These are phyloP conservation scores for Artibeus lituratus DNA, from an alignment of 2,797 vertebrate genomes.

Conservation along the genomic window DNA sequence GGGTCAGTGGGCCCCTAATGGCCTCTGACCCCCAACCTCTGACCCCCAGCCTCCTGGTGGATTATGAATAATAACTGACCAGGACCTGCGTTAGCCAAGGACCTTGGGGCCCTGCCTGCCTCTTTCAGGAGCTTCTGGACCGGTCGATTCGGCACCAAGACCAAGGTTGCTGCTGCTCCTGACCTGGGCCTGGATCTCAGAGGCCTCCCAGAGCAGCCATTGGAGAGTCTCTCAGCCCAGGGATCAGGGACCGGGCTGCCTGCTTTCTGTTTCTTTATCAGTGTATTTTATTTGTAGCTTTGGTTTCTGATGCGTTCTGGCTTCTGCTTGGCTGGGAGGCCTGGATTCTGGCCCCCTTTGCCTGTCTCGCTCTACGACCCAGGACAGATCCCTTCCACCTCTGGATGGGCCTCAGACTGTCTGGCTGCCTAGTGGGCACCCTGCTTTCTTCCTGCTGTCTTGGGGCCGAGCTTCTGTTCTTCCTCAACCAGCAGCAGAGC, in stretches of 20 bases:
- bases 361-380: slow-evolving; percentile 19
- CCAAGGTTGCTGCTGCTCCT: not conserved
- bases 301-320: not conserved
- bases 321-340: slow-evolving; percentile 6
- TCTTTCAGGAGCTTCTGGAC: slow-evolving; percentile 49
- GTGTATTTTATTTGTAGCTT: slow-evolving; percentile 29
- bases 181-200: not conserved
- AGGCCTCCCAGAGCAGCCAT: not conserved
- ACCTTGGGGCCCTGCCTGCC: slow-evolving; percentile 14
- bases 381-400: not conserved
- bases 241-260: slow-evolving; percentile 18
- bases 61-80: slow-evolving; percentile 93
- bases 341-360: not conserved
- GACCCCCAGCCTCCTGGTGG: slow-evolving; percentile 93
- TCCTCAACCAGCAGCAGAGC: slow-evolving; percentile 37
- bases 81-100: not conserved
- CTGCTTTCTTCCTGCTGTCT: slow-evolving; percentile 32
- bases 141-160: slow-evolving; percentile 15
- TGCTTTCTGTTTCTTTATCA: not conserved
- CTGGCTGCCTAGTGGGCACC: slow-evolving; percentile 5
- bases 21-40: slow-evolving; percentile 23
- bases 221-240: slow-evolving; percentile 7
- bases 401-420: not conserved
- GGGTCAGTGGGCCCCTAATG: not conserved
- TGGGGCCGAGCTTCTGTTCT: slow-evolving; percentile 35